phyloP scores from a whole-genome alignment of 2,113 vertebrate species.

The Mandrillus leucophaeus region DNA sequence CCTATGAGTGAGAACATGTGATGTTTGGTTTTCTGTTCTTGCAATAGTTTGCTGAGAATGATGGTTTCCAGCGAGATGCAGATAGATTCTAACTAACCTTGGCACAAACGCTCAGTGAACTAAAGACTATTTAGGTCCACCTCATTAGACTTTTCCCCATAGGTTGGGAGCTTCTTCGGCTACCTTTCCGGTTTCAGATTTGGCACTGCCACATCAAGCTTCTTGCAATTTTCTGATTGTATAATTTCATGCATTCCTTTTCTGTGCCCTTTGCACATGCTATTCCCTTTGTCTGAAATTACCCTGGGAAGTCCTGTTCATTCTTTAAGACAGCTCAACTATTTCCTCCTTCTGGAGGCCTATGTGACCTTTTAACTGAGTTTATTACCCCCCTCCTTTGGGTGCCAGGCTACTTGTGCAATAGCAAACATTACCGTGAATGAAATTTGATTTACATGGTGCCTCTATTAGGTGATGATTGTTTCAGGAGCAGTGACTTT shows the following conservation, averaged over 20 bases:
- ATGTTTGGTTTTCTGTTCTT: no score
- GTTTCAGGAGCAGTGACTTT: background rate
- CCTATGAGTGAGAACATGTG: no score
- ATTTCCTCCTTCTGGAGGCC: background rate
- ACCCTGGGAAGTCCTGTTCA: background rate
- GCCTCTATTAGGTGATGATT: background rate
- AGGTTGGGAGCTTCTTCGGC: background rate
- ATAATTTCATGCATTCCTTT: background rate
- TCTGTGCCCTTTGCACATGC: background rate
- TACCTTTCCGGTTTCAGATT: background rate
- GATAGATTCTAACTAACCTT: background rate
- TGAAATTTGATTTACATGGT: background rate
- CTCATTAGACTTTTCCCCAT: background rate
- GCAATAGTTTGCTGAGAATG: no score
- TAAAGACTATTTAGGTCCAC: background rate
- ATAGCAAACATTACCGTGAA: background rate
- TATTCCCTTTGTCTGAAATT: background rate
- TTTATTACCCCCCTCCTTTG: background rate
- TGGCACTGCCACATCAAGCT: background rate
- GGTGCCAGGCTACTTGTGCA: background rate
- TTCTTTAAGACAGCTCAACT: background rate
- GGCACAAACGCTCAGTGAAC: background rate
- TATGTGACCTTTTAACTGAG: background rate
- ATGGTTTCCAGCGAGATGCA: no score
- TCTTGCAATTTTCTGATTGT: background rate